phyloP scores from a whole-genome alignment of 2,888 invertebrate species.

The Chydorus sphaericus region DNA sequence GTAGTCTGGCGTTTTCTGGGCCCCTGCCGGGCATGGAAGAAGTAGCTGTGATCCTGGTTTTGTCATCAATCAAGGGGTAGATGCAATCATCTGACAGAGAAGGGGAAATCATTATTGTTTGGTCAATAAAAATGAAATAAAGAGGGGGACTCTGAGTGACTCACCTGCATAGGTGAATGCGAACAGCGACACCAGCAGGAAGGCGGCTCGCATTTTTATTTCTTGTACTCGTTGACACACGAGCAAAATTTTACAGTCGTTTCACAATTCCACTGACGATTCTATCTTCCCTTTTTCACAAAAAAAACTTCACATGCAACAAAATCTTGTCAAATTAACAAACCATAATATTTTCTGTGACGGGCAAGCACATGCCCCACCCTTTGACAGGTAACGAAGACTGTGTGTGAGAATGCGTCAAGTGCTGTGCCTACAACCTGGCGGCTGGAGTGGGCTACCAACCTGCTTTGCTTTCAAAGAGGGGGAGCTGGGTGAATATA shows the following conservation, averaged over 20 bases:
- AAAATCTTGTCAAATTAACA: not conserved
- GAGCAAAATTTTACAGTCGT: too few relatives aligned
- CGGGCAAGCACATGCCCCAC: slow-evolving; percentile 3
- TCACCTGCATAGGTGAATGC: not conserved
- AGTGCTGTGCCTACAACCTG: too few relatives aligned
- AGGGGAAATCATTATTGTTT: not conserved
- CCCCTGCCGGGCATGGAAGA: slow-evolving; percentile 65
- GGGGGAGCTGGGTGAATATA: not conserved
- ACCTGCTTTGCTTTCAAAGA: not conserved
- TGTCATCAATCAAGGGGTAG: slow-evolving; percentile 50
- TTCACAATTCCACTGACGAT: not conserved
- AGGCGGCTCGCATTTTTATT: not conserved
- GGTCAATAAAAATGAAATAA: not conserved
- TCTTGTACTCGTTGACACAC: too few relatives aligned
- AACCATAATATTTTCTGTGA: not conserved
- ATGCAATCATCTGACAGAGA: slow-evolving; percentile 49
- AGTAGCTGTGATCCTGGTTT: slow-evolving; percentile 59
- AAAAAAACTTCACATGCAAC: not conserved
- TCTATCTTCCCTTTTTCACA: too few relatives aligned
- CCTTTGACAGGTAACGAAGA: too few relatives aligned
- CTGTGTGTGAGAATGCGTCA: too few relatives aligned
- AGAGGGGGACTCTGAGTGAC: not conserved
- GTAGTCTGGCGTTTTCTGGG: slow-evolving; percentile 66
- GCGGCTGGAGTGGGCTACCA: not conserved
- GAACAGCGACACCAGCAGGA: not conserved